Conservation (phyloP, 2,888 invertebrate species). For the Phrixothrix hirtus region DNA sequence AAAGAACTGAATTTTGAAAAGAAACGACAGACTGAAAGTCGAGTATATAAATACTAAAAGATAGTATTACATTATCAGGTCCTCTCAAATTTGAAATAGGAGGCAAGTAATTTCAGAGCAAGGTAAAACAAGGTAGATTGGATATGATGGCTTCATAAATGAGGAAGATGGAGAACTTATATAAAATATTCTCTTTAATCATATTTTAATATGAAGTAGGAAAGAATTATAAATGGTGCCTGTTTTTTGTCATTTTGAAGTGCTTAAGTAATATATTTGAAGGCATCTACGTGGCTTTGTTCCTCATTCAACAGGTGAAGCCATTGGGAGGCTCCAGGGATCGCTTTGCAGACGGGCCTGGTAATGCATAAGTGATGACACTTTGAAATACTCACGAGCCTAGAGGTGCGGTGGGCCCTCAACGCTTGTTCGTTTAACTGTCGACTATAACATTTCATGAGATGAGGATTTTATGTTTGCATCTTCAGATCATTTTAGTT, state of each 20-base stretch:
- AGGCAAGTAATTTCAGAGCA: conserved; percentile 32
- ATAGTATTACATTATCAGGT: conserved; percentile 35
- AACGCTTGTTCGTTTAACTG: conserved; percentile 30
- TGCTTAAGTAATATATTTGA: conserved; percentile 25
- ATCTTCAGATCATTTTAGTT: conserved; percentile 5
- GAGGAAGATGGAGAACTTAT: conserved; percentile 21
- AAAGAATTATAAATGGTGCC: conserved; percentile 9
- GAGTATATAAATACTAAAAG: conserved; percentile 34
- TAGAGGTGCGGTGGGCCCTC: conserved; percentile 29
- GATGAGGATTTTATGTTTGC: conserved; percentile 19
- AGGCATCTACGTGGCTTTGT: conserved; percentile 25
- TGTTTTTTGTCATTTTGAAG: conserved; percentile 17
- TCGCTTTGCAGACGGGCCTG: conserved; percentile 60
- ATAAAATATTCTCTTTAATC: conserved; percentile 22
- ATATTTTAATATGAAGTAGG: conserved; percentile 8
- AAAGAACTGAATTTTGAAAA: conserved; percentile 32
- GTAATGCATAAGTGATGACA: conserved; percentile 67
- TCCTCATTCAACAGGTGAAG: conserved; percentile 52
- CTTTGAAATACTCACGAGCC: conserved; percentile 53
- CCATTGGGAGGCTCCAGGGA: conserved; percentile 57
- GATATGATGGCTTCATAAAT: conserved; percentile 28
- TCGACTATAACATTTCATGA: conserved; percentile 21
- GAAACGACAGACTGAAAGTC: conserved; percentile 30
- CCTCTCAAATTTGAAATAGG: conserved; percentile 28
- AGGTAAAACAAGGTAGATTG: conserved; percentile 32